Base-by-base conservation (phyloP, 2,797 vertebrate species). In the Ceyx erithaca region DNA sequence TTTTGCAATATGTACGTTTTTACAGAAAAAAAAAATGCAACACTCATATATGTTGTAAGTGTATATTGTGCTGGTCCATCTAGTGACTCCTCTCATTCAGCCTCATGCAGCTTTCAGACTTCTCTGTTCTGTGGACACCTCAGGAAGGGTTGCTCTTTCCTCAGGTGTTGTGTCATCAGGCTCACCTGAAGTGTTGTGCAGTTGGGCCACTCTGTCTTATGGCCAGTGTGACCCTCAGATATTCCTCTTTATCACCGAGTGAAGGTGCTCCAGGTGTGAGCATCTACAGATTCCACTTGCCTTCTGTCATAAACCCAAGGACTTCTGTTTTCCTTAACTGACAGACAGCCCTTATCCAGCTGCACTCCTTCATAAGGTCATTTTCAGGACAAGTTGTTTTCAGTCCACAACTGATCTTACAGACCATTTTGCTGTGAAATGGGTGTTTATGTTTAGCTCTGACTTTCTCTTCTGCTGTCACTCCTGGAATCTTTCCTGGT, bases 321-420 rank as follows among this genome's bases (percentile, higher is more conserved):
- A 82, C 8, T 90, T 13, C 21, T 46, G 23, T 78, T 87, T 92
- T 89, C 43, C 58, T 75, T 69, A 59, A 33, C 37, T 63, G 55
- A 59, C 67, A 79, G 40, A 64, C 4, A 73, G 21, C n/a, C 62
- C 40, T 78, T 58, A 58, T 69, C 49, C 72, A 87, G 35, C 76
- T 92, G 62, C 21, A 89, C 40, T 94, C 59, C 46, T 41, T 85
- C 48, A 18, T n/a, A 61, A 89, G 67, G 69, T 94, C 59, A 79
- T 80, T 80, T 91, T 63, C 48, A 83, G 87, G 85, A 92, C 91
- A 95, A 78, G n/a, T 48, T 76, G 54, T 80, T 92, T 78, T 66
- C 57, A 75, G 64, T 66, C 15, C 26, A 30, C 35, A 2, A 57
- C 17, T 72, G 69, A 77, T 94, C 89, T 92, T 57, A 68, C 76